These are phyloP conservation scores for Sarcophaga bullata DNA, from an alignment of 1,140 invertebrate genomes.

Conservation along the genomic window DNA sequence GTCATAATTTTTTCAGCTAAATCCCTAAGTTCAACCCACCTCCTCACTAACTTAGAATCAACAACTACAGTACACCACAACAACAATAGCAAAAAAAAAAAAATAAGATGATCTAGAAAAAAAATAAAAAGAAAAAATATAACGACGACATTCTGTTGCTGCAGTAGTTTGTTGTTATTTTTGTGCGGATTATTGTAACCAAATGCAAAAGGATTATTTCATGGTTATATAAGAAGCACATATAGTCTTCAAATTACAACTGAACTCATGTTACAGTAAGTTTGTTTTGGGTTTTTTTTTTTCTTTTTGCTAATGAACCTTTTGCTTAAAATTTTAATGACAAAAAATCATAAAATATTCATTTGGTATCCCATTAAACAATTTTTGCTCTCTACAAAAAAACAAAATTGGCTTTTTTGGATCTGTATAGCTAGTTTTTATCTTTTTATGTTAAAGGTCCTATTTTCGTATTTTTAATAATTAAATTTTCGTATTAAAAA, in stretches of 20 bases:
- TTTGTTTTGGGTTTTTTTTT: not conserved
- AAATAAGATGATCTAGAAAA: not conserved
- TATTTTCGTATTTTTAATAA: no score
- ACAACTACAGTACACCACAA: no score
- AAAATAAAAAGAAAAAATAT: not conserved
- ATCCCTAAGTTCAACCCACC: not conserved
- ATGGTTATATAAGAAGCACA: conserved; percentile 29
- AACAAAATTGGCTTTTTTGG: no score
- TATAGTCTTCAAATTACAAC: not conserved
- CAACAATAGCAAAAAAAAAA: not conserved
- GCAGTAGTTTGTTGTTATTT: not conserved
- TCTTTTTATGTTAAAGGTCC: no score
- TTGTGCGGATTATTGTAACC: not conserved
- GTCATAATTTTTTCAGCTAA: not conserved
- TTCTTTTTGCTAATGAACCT: not conserved
- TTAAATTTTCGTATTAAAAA: no score
- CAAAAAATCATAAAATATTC: conserved; percentile 10
- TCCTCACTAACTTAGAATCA: no score
- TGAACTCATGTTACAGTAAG: conserved; percentile 35
- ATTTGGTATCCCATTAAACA: conserved; percentile 9
- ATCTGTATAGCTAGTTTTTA: no score
- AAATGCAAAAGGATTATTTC: conserved; percentile 28
- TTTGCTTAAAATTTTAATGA: conserved; percentile 5
- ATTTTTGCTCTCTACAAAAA: not conserved
- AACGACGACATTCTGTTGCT: not conserved